Evolutionary conservation across 2,113 vertebrate species (phyloP).

Genomic region (Hippocampus guttulatus): DNA sequence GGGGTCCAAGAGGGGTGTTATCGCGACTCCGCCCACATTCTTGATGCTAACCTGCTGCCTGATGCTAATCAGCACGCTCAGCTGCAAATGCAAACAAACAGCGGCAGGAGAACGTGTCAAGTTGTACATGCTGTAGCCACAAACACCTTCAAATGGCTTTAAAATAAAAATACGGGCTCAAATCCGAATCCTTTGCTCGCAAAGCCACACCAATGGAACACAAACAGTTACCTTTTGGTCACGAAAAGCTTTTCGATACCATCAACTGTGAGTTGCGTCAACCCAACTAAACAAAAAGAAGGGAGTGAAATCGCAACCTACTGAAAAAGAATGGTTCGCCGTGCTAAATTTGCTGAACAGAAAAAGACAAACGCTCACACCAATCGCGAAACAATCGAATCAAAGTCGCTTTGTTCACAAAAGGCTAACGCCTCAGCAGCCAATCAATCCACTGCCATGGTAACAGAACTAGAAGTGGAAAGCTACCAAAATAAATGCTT

Average conservation of each 20-base stretch:
- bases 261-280: too few relatives aligned
- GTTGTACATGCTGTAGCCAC: neutral
- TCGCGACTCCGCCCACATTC: constrained; percentile 57
- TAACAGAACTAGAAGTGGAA: neutral
- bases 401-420: neutral
- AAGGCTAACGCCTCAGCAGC: too few relatives aligned
- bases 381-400: neutral
- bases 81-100: constrained; percentile 23
- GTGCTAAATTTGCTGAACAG: too few relatives aligned
- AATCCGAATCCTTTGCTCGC: neutral
- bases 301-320: too few relatives aligned
- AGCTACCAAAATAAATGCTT: neutral
- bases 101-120: neutral
- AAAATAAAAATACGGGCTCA: neutral
- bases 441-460: too few relatives aligned
- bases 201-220: neutral
- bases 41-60: constrained; percentile 57
- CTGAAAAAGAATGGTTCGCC: too few relatives aligned
- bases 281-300: too few relatives aligned
- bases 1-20: constrained; percentile 45
- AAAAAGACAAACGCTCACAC: neutral
- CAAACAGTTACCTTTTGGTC: neutral
- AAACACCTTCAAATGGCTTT: neutral
- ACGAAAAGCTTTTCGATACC: too few relatives aligned
- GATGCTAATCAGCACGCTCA: constrained; percentile 66